Evolutionary conservation across 2,888 invertebrate genomes (phyloP).

Genomic region (Idaea aversata): DNA sequence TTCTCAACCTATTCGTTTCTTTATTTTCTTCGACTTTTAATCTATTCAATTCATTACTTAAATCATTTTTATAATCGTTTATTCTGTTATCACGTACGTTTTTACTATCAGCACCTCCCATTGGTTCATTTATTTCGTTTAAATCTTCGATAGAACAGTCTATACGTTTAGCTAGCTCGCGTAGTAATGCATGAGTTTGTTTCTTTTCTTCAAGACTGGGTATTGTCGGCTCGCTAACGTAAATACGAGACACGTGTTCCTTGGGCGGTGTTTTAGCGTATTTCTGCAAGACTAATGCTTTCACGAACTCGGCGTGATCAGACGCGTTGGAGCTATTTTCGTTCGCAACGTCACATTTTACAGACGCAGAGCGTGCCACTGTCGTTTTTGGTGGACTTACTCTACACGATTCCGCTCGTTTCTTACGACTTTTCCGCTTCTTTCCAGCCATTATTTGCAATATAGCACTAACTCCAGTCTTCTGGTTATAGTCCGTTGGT

Average conservation of each 20-base stretch:
- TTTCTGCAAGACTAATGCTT: constrained; percentile 70
- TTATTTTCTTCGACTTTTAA: constrained; percentile 39
- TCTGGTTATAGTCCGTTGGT: constrained; percentile 64
- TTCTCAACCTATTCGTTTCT: constrained; percentile 8
- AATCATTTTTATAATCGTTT: constrained; percentile 54
- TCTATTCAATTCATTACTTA: constrained; percentile 60
- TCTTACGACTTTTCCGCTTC: constrained; percentile 54
- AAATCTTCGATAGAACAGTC: constrained; percentile 67
- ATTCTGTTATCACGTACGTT: constrained; percentile 48
- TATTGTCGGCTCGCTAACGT: constrained; percentile 52
- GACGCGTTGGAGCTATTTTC: constrained; percentile 51
- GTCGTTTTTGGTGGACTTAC: constrained; percentile 46
- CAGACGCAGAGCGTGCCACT: constrained; percentile 41
- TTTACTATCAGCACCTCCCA: constrained; percentile 63
- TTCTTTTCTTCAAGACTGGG: constrained; percentile 63
- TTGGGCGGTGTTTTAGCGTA: constrained; percentile 61
- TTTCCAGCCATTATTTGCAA: constrained; percentile 75
- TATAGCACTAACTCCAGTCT: constrained; percentile 64
- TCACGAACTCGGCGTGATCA: constrained; percentile 66
- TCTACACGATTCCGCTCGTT: constrained; percentile 56
- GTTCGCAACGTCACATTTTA: constrained; percentile 52
- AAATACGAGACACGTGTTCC: constrained; percentile 70
- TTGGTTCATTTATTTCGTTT: constrained; percentile 52
- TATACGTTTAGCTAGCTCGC: constrained; percentile 69
- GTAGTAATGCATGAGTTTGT: constrained; percentile 67